These are phyloP conservation scores for Tenthredo distinguenda DNA, from an alignment of 2,888 invertebrate genomes.

Conservation along the genomic window DNA sequence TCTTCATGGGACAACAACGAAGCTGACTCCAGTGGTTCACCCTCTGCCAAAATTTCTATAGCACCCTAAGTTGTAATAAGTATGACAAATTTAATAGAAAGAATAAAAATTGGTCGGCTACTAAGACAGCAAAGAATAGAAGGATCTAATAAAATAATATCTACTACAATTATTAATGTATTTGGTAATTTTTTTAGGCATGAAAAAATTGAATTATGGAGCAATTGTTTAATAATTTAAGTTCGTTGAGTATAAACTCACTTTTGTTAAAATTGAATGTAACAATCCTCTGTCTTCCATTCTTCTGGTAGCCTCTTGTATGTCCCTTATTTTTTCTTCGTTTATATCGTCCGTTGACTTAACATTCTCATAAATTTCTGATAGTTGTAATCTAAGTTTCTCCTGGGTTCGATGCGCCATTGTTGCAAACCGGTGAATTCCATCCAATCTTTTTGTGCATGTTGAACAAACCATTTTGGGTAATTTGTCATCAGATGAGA, in stretches of 20 bases:
- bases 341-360: conserved; percentile 62
- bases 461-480: conserved; percentile 85
- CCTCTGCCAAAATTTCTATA: conserved; percentile 68
- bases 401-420: conserved; percentile 84
- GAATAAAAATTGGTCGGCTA: conserved; percentile 27
- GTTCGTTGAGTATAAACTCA: conserved; percentile 64
- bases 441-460: conserved; percentile 84
- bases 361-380: conserved; percentile 62
- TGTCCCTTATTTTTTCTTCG: conserved; percentile 67
- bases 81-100: conserved; percentile 6
- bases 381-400: conserved; percentile 78
- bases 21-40: conserved; percentile 64
- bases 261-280: conserved; percentile 81
- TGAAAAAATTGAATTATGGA: background rate
- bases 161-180: too few relatives aligned
- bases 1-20: conserved; percentile 61
- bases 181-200: background rate
- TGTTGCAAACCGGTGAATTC: conserved; percentile 84
- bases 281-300: conserved; percentile 79
- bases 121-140: conserved; percentile 4
- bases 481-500: conserved; percentile 83
- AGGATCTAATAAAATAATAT: background rate
- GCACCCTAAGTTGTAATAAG: conserved; percentile 64
- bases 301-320: conserved; percentile 71
- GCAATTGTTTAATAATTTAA: background rate